Base-by-base conservation (phyloP, 2,113 vertebrate species). In the Passer domesticus region DNA sequence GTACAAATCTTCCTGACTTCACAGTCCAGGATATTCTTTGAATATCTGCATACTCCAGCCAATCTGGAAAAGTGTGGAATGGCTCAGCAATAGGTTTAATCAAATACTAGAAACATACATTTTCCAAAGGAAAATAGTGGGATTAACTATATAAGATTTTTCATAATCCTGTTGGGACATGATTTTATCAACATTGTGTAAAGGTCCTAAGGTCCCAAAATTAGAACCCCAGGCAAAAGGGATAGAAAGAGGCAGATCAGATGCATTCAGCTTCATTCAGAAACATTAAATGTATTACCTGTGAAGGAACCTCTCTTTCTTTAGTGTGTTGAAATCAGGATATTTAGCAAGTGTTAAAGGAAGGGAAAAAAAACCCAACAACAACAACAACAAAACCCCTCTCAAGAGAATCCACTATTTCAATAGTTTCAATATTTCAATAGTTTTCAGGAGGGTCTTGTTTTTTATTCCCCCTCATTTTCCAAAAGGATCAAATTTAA, bases 321-420 rank as follows among this genome's bases (percentile, higher is more conserved):
- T 33, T 24, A 35, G 8, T 0, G 2, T 69, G 10, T 15, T 59
- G 46, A 80, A 74, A 72, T 7, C 1, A 2, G 4, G 20, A 19
- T 9, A 59, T 75, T 75, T 63, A 55, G 37, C 6, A 59, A 35
- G 6, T 23, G 21, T 27, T 47, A 59, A 63, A 56, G 23, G 6
- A 46, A 64, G 0, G 5, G 7, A 17, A 13, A 8, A 35, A 47
- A 64, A 20, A 7, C 12, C 41, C 5, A 49, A 7, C 2, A 18
- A 50, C 17, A 11, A 10, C 19, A n/a, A 6, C 17, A 27, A 46
- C 14, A 30, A 23, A 19, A 11, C 15, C 9, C 14, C 33, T 10
- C 11, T 4, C 10, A 27, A 49, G 3, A 41, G 22, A 3, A 31
- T 69, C 7, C 11, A n/a, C 9, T 33, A 4, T 68, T 88, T 83